phyloP scores from a whole-genome alignment of 2,797 vertebrate genomes.

The Gobionotothen gibberifrons region DNA sequence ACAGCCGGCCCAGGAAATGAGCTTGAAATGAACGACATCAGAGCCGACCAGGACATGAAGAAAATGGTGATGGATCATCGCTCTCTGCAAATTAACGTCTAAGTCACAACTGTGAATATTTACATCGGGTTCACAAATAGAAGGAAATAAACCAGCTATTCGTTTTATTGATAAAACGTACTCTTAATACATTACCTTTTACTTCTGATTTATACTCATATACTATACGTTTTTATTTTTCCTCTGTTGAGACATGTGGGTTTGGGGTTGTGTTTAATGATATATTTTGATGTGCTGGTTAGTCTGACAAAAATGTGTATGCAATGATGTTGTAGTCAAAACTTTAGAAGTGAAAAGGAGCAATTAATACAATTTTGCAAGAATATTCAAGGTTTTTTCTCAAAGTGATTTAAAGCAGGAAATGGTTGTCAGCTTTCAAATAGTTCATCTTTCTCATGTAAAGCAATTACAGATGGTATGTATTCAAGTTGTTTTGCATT shows the following conservation, averaged over 20 bases:
- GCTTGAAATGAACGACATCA: slow-evolving; percentile 40
- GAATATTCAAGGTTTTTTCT: neutral
- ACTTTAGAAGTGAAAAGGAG: neutral
- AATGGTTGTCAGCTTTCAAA: neutral
- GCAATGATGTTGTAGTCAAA: fast-evolving
- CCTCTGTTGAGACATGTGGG: too few species aligned
- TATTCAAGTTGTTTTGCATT: neutral
- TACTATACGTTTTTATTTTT: too few species aligned
- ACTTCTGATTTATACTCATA: too few species aligned
- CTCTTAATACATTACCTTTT: neutral
- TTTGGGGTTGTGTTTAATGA: neutral
- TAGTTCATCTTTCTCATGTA: neutral
- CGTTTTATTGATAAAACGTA: neutral
- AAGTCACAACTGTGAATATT: neutral
- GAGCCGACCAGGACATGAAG: slow-evolving; percentile 58
- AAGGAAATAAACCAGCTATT: neutral
- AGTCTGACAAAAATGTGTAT: neutral
- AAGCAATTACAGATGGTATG: neutral
- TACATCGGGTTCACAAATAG: neutral
- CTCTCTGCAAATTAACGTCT: slow-evolving; percentile 52
- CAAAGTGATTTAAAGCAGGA: neutral
- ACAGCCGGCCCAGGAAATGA: slow-evolving; percentile 32
- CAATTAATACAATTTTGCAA: neutral
- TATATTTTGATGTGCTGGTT: neutral
- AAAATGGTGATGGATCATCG: slow-evolving; percentile 63